A percentile compares a stretch with the other conserved stretches of the same genome.
phyloP scores from a whole-genome alignment of 2,797 vertebrate genomes.

The Lophotriccus pileatus region DNA sequence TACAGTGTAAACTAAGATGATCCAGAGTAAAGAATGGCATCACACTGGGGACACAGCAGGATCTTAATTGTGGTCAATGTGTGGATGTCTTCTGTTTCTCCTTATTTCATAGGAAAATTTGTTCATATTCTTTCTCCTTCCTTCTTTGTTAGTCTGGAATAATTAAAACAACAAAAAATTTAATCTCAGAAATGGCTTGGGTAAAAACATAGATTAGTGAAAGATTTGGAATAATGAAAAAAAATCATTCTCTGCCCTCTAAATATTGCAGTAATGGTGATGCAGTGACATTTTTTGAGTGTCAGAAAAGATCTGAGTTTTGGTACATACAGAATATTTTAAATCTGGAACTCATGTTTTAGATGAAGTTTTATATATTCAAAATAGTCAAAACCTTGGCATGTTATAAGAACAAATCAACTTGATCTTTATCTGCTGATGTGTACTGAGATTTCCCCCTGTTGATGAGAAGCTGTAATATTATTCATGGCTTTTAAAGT shows the following conservation, averaged over 20 bases:
- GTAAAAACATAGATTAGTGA: not conserved
- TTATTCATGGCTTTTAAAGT: not conserved
- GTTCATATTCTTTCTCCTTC: not conserved
- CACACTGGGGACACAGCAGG: not conserved
- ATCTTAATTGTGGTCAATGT: not conserved
- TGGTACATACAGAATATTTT: not conserved
- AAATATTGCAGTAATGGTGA: fast-evolving
- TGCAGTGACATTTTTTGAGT: not conserved
- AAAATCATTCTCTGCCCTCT: not conserved
- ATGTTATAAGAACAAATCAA: not conserved
- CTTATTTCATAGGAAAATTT: not conserved
- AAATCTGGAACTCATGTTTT: not conserved
- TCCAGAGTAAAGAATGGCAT: not conserved
- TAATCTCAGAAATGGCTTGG: not conserved
- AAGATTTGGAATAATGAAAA: not conserved
- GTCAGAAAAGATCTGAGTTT: not conserved
- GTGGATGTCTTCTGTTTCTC: not conserved
- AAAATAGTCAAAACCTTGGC: not conserved
- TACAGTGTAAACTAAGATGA: not conserved
- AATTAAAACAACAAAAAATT: not conserved
- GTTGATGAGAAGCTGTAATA: not conserved
- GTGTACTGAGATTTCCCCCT: not conserved
- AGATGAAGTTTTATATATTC: not conserved
- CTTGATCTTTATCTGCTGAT: not conserved
- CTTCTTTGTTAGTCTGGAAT: not conserved